phyloP scores from a whole-genome alignment of 2,113 vertebrate genomes.

The Hirundichthys speculiger region DNA sequence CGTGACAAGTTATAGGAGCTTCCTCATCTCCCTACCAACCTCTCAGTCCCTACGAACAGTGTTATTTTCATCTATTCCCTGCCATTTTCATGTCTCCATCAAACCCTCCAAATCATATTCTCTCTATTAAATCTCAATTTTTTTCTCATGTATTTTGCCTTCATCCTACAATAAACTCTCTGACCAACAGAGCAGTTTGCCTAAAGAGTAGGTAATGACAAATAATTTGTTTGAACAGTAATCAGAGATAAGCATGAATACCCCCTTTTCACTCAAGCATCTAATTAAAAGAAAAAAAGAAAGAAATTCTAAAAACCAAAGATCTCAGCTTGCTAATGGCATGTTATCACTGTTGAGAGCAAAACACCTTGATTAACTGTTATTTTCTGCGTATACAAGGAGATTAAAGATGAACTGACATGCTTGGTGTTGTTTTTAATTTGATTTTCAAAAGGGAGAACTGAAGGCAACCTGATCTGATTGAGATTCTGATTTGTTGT shows the following conservation, averaged over 20 bases:
- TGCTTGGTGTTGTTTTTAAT: conserved; percentile 34
- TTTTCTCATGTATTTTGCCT: no score
- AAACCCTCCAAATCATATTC: neutral
- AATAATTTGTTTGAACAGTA: conserved; percentile 58
- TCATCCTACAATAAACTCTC: neutral
- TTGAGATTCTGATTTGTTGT: conserved; percentile 13
- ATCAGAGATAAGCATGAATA: conserved; percentile 54
- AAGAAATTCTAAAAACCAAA: conserved; percentile 52
- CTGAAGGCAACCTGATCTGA: conserved; percentile 28
- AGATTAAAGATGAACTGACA: conserved; percentile 51
- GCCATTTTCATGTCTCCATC: neutral
- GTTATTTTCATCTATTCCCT: neutral
- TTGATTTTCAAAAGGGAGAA: conserved; percentile 34
- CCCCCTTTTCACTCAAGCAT: conserved; percentile 42
- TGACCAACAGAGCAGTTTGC: conserved; percentile 24
- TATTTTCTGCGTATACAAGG: conserved; percentile 32
- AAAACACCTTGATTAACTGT: conserved; percentile 52
- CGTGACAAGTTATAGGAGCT: no score
- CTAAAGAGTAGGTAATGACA: conserved; percentile 42
- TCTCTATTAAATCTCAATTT: neutral
- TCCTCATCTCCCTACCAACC: no score
- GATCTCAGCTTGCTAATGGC: conserved; percentile 35
- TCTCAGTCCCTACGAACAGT: neutral
- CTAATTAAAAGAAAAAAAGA: conserved; percentile 59
- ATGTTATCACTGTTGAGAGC: conserved; percentile 48